Evolutionary conservation across 2,797 vertebrate genomes (phyloP).

Genomic region (Notoglanidium macrostoma): DNA sequence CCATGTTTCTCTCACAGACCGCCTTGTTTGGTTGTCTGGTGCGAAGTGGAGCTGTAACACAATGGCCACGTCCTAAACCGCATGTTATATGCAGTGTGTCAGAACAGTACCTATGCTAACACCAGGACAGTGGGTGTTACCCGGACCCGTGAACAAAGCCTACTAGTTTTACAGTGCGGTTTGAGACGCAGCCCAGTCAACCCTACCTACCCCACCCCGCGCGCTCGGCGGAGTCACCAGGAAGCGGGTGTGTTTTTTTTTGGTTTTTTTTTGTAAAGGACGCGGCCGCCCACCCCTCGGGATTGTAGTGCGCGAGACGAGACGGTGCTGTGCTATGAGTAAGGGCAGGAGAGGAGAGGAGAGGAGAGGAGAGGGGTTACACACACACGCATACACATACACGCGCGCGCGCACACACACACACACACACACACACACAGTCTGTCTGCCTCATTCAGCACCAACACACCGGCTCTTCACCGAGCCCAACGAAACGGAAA

Average conservation of each 20-base stretch:
- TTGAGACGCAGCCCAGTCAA: slow-evolving; percentile 34
- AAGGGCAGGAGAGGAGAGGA: slow-evolving; percentile 49
- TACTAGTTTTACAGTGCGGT: not conserved
- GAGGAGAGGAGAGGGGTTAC: slow-evolving; percentile 34
- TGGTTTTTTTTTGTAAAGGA: slow-evolving; percentile 7
- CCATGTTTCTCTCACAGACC: slow-evolving; percentile 40
- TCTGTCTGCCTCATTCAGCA: slow-evolving; percentile 48
- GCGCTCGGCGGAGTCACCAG: slow-evolving; percentile 10
- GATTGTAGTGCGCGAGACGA: slow-evolving; percentile 56
- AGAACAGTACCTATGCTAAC: not conserved
- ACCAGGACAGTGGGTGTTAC: not conserved
- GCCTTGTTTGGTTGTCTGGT: slow-evolving; percentile 58
- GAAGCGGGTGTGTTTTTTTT: not conserved
- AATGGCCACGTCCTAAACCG: slow-evolving; percentile 4
- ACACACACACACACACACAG: slow-evolving; percentile 8
- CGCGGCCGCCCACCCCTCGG: slow-evolving; percentile 21
- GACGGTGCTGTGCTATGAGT: slow-evolving; percentile 46
- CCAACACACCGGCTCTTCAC: slow-evolving; percentile 67
- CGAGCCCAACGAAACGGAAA: slow-evolving; percentile 8
- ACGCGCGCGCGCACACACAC: too few species aligned
- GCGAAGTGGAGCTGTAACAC: slow-evolving; percentile 56
- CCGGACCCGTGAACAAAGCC: not conserved
- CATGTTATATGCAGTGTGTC: not conserved
- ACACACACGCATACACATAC: not conserved
- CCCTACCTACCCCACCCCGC: too few species aligned